Evolutionary conservation across 2,888 invertebrate genomes (phyloP), one percentile per base, ranked within the genome.

Genomic region (Parnassius mnemosyne): DNA sequence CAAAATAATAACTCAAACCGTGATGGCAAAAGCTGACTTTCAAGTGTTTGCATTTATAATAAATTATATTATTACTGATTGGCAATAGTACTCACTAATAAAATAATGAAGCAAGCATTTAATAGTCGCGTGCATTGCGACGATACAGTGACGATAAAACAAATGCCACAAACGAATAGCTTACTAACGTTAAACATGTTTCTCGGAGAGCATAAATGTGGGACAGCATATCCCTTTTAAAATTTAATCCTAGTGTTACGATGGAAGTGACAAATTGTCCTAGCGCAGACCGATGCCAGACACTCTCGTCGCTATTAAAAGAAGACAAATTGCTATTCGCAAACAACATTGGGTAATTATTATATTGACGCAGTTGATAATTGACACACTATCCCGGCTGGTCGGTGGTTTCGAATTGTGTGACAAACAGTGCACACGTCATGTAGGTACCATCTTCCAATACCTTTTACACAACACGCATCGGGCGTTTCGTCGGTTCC

Each of bases 1-100:
- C 86, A 85, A 84, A 85, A 82, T 82, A 78, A 84, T 84, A 84
- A 81, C 72, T 81, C 80, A 81, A 71, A 69, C 65, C 68, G 69
- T 69, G 77, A 79, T 78, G 70, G 75, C 68, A 66, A 70, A 67
- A 63, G 60, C 64, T 65, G 51, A 63, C 41, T 46, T 65, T 66
- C 60, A 60, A 67, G 58, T 76, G 74, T 77, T 78, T 76, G 75
- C 73, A 75, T 76, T 76, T 72, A 71, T 69, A 73, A 78, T 73
- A 74, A 75, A 75, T 71, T 70, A 65, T 61, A 34, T 34, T 54
- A 44, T 42, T 57, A 57, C n/a, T 34, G 13, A 25, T 50, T 53
- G 43, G 16, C 34, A 3, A 47, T 13, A 13, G 13, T 9, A 10
- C 12, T 12, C 13, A 41, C 16, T 44, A 41, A 3, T 47, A 53